Evolutionary conservation across 2,797 vertebrate genomes (phyloP).

Genomic region (Natrix natrix): DNA sequence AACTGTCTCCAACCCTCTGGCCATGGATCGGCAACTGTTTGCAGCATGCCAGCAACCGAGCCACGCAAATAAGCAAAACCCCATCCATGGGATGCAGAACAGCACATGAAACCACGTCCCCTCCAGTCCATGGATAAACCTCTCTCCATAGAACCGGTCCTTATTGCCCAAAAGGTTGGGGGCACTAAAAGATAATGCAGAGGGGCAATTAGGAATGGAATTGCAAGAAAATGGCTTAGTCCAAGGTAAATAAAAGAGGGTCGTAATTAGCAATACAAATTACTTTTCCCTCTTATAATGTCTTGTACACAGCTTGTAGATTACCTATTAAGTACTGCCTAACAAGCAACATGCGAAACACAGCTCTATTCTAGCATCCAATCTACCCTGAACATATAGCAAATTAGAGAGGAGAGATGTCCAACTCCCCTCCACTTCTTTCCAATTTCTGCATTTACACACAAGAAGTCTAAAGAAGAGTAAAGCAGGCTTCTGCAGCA

Average conservation of each 20-base stretch:
- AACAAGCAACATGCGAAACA: not conserved
- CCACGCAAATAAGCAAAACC: not conserved
- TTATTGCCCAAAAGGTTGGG: not conserved
- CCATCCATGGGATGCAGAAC: not conserved
- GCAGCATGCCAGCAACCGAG: not conserved
- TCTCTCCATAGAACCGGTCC: rapidly evolving
- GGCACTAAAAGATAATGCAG: not conserved
- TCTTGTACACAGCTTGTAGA: not conserved
- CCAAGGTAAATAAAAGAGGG: not conserved
- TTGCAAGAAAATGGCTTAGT: not conserved
- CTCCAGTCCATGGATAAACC: not conserved
- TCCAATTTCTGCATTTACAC: not conserved
- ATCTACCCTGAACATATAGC: not conserved
- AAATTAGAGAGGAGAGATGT: not conserved
- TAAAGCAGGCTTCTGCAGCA: not conserved
- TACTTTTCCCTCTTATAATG: not conserved
- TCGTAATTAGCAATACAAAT: not conserved
- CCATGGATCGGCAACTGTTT: not conserved
- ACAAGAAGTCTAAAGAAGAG: not conserved
- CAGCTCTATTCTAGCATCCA: not conserved
- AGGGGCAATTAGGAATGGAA: not conserved
- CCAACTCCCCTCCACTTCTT: not conserved
- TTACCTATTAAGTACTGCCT: not conserved
- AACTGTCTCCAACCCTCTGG: not conserved
- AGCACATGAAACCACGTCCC: not conserved